Evolutionary conservation across 2,797 vertebrate genomes (phyloP), one percentile per base, ranked within the genome.

Genomic region (Choloepus didactylus): DNA sequence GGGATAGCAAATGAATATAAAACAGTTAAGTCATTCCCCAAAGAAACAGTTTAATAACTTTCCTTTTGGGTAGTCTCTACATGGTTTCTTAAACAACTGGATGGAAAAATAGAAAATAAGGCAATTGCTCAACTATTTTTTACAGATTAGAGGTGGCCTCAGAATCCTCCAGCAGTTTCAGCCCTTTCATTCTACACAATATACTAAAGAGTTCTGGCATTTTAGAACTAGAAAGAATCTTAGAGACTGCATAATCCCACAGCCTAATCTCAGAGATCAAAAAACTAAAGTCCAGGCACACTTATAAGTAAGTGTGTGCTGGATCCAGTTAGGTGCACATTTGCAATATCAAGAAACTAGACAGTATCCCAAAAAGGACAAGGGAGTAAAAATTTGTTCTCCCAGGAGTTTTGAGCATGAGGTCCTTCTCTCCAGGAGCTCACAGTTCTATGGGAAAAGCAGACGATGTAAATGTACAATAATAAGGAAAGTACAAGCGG

Each of bases 1-100:
- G 14, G 10, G 18, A 41, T 67, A 73, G n/a, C 81, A 96, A 94
- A 88, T 92, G 91, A 97, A 87, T 93, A 94, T 85, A 87, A 95
- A 95, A 94, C 64, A 87, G 46, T 86, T 73, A 91, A 83, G 67
- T 84, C 82, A 95, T 70, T 95, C 76, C 75, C 70, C 12, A 59
- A 95, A 93, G 91, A 89, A 95, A 76, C 9, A 54, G 5, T 54
- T 94, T 70, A 86, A 29, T 91, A 72, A 79, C 64, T 82, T 97
- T 85, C 56, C 54, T 88, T 93, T 60, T 75, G 85, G 87, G 93
- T 1, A 51, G 46, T 82, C 46, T 91, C 93, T 81, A 67, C 46
- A 35, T 29, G 56, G 59, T 72, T 93, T 80, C 72, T 35, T 79
- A 91, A 91, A 95, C n/a, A 93, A 60, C 27, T 59, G 35, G 56